phyloP scores from a whole-genome alignment of 2,888 invertebrate species.

The Yponomeuta plumbellus region DNA sequence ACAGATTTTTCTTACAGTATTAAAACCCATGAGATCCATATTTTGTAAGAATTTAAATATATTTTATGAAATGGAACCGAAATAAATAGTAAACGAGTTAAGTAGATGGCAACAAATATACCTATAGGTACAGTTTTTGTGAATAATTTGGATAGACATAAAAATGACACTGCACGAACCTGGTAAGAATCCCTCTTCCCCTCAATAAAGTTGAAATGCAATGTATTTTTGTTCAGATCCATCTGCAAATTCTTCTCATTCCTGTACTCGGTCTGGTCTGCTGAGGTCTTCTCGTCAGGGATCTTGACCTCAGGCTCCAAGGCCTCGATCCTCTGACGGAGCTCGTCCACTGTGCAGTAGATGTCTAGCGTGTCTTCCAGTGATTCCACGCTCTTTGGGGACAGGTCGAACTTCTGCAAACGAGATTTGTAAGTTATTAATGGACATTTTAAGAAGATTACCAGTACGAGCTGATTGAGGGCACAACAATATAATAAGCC shows the following conservation, averaged over 20 bases:
- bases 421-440: neutral
- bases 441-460: neutral
- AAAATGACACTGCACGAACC: constrained; percentile 31
- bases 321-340: constrained; percentile 72
- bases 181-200: constrained; percentile 66
- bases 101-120: too few relatives aligned
- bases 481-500: too few relatives aligned
- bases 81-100: too few relatives aligned
- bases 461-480: too few relatives aligned
- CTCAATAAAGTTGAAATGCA: constrained; percentile 69
- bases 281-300: constrained; percentile 30
- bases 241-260: constrained; percentile 46
- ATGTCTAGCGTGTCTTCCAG: constrained; percentile 78
- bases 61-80: too few relatives aligned
- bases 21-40: too few relatives aligned
- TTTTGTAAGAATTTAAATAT: too few relatives aligned
- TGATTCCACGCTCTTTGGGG: constrained; percentile 66
- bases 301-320: constrained; percentile 59
- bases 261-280: constrained; percentile 34
- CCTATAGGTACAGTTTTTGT: too few relatives aligned
- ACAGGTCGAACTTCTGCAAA: constrained; percentile 65
- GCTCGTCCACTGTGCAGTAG: constrained; percentile 81
- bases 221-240: constrained; percentile 58
- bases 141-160: too few relatives aligned
- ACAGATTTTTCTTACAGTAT: too few relatives aligned